Evolutionary conservation across 2,797 vertebrate genomes (phyloP).

Genomic region (Manis pentadactyla): DNA sequence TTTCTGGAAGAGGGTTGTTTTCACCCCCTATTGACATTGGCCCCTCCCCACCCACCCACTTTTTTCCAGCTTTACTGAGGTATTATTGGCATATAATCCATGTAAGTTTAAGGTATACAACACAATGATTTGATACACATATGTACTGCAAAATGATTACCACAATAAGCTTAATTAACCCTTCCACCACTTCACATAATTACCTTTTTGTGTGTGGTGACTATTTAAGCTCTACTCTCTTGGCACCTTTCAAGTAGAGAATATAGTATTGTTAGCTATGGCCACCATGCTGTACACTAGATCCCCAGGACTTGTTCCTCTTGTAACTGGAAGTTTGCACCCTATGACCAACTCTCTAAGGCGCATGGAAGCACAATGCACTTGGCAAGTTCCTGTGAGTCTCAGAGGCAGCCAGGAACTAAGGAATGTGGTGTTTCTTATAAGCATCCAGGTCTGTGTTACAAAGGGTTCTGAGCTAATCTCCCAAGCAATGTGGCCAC

Average conservation of each 20-base stretch:
- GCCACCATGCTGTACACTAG: background rate
- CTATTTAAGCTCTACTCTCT: background rate
- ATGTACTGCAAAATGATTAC: background rate
- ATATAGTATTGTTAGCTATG: background rate
- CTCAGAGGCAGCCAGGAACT: background rate
- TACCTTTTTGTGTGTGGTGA: background rate
- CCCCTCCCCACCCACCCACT: background rate
- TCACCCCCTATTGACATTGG: background rate
- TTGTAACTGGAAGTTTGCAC: background rate
- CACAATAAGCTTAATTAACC: background rate
- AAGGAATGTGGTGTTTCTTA: conserved; percentile 7
- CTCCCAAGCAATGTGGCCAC: background rate
- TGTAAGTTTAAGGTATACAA: background rate
- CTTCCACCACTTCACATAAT: background rate
- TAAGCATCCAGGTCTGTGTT: conserved; percentile 5
- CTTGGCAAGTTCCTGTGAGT: conserved; percentile 26
- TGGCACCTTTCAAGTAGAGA: background rate
- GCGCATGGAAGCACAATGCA: background rate
- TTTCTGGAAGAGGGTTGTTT: background rate
- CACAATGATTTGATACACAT: background rate
- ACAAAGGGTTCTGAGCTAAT: background rate
- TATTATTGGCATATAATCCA: background rate
- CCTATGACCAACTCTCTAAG: background rate
- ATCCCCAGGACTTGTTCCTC: background rate
- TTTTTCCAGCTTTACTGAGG: background rate